Conservation (phyloP, 1,140 invertebrate species). For the Drosophila sucinea region DNA sequence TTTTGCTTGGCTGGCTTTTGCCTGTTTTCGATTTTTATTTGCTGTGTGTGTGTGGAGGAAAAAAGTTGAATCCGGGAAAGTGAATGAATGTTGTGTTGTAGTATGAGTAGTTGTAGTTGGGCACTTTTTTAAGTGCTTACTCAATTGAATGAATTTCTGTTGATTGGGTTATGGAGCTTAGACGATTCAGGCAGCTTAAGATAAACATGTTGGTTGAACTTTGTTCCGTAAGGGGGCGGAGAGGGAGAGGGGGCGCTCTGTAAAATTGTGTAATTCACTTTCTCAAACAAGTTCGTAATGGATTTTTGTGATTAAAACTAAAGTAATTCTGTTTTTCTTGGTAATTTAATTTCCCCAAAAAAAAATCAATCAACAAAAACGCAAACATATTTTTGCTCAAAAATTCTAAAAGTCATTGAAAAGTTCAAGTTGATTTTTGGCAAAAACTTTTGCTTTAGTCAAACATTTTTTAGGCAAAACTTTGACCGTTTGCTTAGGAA, state of each 20-base stretch:
- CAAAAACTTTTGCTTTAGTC: constrained; percentile 41
- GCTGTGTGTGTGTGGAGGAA: constrained; percentile 5
- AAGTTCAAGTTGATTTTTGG: constrained; percentile 58
- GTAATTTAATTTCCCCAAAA: constrained; percentile 44
- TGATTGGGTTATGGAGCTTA: constrained; percentile 43
- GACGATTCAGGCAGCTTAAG: constrained; percentile 47
- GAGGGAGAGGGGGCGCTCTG: neutral
- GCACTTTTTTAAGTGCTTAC: constrained; percentile 29
- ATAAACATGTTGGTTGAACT: constrained; percentile 48
- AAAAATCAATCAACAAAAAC: constrained; percentile 26
- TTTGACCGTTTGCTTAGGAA: constrained; percentile 5
- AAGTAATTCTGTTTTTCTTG: neutral
- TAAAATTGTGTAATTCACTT: neutral
- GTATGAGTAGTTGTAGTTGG: constrained; percentile 38
- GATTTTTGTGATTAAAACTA: neutral
- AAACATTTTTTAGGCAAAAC: neutral
- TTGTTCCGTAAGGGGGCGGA: neutral
- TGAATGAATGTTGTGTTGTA: constrained; percentile 26
- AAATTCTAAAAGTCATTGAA: constrained; percentile 68
- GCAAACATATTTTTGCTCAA: constrained; percentile 53
- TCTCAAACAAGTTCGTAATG: neutral
- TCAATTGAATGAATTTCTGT: constrained; percentile 47
- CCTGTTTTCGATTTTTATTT: constrained; percentile 55
- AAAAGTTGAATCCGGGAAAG: constrained; percentile 47
- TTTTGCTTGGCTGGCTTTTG: constrained; percentile 21